Evolutionary conservation across 2,888 invertebrate species (phyloP), one percentile per base, ranked within the genome.

Genomic region (Ectobius pallidus): DNA sequence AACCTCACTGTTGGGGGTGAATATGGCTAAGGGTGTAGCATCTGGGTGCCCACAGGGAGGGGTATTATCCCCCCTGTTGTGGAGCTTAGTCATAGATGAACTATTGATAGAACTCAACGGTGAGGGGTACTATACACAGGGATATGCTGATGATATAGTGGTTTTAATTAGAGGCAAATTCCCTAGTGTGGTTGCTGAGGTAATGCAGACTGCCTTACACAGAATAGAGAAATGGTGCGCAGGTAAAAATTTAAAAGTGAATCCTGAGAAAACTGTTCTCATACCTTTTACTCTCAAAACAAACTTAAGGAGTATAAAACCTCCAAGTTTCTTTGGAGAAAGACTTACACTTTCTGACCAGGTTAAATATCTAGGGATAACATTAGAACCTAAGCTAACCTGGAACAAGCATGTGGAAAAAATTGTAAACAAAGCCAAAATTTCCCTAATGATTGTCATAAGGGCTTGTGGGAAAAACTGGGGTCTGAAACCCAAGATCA

Each of bases 11-110:
- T 16, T 11, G 20, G 55, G 6, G 9, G 16, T 1, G 16, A 55
- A 20, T 1, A 3, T 22, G 20, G 27, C 20, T 20, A 25, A 11
- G 14, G 6, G 1, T 49, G 2, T 20, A 7, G 20, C 52, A 2
- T 71, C 75, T 34, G 79, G 79, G 6, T 81, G 79, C 70, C 78
- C 78, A 11, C 80, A 80, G 73, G 79, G 79, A 0, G 79, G 78
- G 6, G 79, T 79, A 2, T 75, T 79, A 1, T 80, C 78, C 1
- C 80, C 80, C 0, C 75, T 80, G 0, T 73, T 79, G 55, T 80
- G 80, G 79, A 76, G 71, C 61, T 74, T 79, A 3, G 77, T 80
- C 9, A 75, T 78, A 11, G 77, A 79, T 69, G 77, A 73, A 7
- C 74, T 79, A 0, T 71, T 79, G 1, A 14, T 32, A 2, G 25